A percentile compares a stretch with the other conserved stretches of the same genome.
Conservation (phyloP, 2,113 vertebrate species). For the Saguinus midas region DNA sequence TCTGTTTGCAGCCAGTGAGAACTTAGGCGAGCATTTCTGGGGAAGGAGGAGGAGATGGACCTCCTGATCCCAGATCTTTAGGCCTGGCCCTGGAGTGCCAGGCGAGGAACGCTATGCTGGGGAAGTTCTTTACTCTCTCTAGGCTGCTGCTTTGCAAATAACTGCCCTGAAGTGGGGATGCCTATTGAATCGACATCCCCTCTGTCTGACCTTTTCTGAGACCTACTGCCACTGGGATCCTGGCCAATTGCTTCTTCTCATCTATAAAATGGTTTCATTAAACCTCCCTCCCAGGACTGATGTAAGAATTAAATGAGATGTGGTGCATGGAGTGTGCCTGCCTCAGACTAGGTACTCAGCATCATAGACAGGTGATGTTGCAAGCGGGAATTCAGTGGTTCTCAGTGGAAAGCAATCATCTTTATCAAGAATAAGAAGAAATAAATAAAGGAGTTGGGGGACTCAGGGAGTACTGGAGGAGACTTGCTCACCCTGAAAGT, state of each 20-base stretch:
- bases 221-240: neutral
- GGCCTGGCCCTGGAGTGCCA: neutral
- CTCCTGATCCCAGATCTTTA: neutral
- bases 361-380: fast-evolving
- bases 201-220: neutral
- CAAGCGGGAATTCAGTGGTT: too few species aligned
- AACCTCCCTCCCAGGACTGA: neutral
- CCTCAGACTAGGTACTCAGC: fast-evolving
- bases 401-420: neutral
- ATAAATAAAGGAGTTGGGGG: fast-evolving
- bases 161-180: neutral
- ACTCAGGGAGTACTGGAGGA: fast-evolving
- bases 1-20: neutral
- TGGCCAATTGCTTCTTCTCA: neutral
- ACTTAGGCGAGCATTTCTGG: neutral
- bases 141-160: neutral
- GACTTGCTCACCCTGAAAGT: neutral
- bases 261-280: neutral
- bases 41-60: too few species aligned
- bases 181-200: neutral
- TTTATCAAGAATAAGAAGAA: neutral
- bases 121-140: too few species aligned
- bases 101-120: fast-evolving
- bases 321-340: fast-evolving
- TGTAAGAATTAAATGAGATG: neutral